Conservation (phyloP, 2,888 invertebrate genomes). For the Trypoxylon attenuatum region DNA sequence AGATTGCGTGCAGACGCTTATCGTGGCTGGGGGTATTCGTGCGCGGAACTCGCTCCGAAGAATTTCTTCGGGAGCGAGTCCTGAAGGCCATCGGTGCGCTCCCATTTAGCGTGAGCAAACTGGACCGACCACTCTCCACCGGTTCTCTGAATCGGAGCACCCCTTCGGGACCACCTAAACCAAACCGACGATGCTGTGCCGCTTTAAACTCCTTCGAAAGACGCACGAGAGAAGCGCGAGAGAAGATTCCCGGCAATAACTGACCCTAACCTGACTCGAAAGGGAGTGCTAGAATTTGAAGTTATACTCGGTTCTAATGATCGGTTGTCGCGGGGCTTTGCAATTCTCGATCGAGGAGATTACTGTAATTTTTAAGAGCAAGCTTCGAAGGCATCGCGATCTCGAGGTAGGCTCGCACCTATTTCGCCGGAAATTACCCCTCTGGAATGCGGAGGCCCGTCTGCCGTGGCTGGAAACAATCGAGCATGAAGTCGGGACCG, state of each 20-base stretch:
- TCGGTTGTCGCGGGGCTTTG: conserved; percentile 12
- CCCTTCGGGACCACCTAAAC: background rate
- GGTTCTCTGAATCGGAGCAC: background rate
- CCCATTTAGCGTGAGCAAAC: background rate
- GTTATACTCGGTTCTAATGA: conserved; percentile 29
- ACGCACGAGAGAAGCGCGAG: background rate
- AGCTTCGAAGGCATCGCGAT: background rate
- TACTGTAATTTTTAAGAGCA: conserved; percentile 35
- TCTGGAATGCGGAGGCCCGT: background rate
- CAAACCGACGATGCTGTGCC: background rate
- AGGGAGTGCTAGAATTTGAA: conserved; percentile 3
- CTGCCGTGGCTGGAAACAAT: background rate
- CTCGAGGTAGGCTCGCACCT: background rate
- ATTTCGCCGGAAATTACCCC: too few relatives aligned
- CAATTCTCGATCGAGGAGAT: background rate
- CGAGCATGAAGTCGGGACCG: conserved; percentile 14
- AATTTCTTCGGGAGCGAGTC: background rate
- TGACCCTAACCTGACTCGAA: too few relatives aligned
- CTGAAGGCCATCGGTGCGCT: background rate
- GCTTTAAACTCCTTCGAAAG: background rate
- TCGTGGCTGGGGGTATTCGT: background rate
- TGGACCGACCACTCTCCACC: background rate
- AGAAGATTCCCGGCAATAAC: too few relatives aligned
- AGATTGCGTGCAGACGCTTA: background rate
- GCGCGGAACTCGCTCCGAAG: background rate